Conservation (phyloP, 2,888 invertebrate species). For the Gandaritis pyraliata region DNA sequence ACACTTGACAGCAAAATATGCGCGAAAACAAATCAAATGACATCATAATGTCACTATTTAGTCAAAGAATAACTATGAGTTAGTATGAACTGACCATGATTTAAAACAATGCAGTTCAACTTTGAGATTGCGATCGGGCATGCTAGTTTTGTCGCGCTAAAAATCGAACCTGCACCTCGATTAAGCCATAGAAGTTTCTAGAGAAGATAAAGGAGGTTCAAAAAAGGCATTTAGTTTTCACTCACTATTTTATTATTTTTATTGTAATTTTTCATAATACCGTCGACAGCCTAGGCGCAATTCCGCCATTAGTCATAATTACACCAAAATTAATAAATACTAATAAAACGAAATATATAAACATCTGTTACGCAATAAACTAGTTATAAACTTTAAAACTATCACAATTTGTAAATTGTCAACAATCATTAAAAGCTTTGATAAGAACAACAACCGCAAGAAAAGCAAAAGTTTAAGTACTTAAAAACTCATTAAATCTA, state of each 20-base stretch:
- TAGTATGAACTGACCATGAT: no score
- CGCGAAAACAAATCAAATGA: no score
- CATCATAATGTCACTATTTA: no score
- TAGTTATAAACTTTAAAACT: slow-evolving; percentile 46
- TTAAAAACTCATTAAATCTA: slow-evolving; percentile 35
- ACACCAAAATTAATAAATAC: slow-evolving; percentile 39
- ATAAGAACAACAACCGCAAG: slow-evolving; percentile 66
- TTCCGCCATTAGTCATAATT: slow-evolving; percentile 61
- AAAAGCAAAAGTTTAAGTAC: slow-evolving; percentile 41
- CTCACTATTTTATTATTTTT: slow-evolving; percentile 83
- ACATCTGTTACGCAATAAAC: slow-evolving; percentile 47
- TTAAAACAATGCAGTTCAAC: no score
- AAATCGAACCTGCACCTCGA: neutral
- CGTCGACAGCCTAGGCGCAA: slow-evolving; percentile 63
- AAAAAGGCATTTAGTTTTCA: slow-evolving; percentile 54
- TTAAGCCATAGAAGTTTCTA: neutral
- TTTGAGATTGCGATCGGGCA: no score
- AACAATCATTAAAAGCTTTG: slow-evolving; percentile 79
- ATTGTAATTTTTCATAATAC: slow-evolving; percentile 83
- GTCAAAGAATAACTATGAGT: no score
- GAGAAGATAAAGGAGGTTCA: neutral
- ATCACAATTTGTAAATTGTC: slow-evolving; percentile 62
- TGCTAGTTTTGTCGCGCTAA: no score
- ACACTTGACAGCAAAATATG: no score
- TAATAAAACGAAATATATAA: slow-evolving; percentile 38